phyloP scores from a whole-genome alignment of 2,113 vertebrate species.

The Pteronura brasiliensis region DNA sequence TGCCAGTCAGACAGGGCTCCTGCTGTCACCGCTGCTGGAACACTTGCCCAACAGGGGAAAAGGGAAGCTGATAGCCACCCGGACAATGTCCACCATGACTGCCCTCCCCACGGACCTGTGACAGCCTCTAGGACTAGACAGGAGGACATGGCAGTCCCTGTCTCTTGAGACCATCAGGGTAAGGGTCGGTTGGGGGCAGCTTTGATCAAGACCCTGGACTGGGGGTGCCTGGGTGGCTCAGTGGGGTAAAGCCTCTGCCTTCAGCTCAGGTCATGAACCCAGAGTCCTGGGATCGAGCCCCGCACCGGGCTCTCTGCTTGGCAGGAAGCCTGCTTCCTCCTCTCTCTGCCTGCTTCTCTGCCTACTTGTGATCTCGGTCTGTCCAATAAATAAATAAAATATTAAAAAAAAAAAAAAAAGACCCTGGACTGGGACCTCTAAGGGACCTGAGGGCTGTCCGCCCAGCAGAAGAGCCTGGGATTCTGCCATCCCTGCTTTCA shows the following conservation, averaged over 20 bases:
- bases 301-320: no score
- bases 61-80: neutral
- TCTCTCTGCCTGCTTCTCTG: no score
- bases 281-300: no score
- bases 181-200: no score
- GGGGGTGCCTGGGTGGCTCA: no score
- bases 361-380: no score
- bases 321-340: no score
- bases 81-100: rapidly evolving
- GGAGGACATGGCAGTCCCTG: neutral
- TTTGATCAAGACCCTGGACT: neutral
- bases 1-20: neutral
- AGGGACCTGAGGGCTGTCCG: neutral
- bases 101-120: neutral
- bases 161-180: neutral
- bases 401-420: no score
- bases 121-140: neutral
- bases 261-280: no score
- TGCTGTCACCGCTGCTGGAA: rapidly evolving
- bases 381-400: no score
- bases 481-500: neutral
- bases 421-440: neutral
- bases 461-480: neutral
- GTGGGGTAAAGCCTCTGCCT: no score
- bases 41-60: neutral